A percentile compares a stretch with the other conserved stretches of the same genome.
These are phyloP conservation scores for Acanthosoma haemorrhoidale DNA, from an alignment of 2,888 invertebrate species.

Conservation along the genomic window DNA sequence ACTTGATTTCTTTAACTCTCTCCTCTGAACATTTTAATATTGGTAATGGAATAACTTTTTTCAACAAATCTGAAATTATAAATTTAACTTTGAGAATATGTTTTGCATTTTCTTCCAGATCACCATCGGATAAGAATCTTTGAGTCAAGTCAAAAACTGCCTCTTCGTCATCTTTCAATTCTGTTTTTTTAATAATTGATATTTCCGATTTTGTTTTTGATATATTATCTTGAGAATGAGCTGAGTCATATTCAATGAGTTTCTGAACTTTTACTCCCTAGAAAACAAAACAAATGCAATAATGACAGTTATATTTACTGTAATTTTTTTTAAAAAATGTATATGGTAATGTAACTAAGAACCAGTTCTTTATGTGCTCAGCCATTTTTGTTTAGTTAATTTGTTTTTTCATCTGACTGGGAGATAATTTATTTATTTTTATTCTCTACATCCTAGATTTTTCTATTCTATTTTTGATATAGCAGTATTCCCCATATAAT, in stretches of 20 bases:
- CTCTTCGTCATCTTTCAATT: neutral
- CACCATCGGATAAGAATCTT: neutral
- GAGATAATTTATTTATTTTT: no score
- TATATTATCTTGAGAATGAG: neutral
- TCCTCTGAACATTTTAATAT: neutral
- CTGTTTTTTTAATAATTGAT: neutral
- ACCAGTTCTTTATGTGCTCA: no score
- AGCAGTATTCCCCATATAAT: no score
- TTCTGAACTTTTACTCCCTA: no score
- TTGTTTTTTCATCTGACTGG: no score
- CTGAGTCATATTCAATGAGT: neutral
- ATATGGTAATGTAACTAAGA: no score
- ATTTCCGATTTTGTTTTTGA: neutral
- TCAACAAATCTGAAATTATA: constrained; percentile 7
- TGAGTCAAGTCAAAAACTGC: neutral
- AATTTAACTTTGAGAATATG: constrained; percentile 1
- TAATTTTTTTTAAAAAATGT: no score
- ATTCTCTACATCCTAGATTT: no score
- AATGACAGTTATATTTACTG: no score
- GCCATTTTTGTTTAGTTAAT: no score
- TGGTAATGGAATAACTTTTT: neutral
- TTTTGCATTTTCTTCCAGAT: neutral
- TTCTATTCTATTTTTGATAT: no score
- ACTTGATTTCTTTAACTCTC: neutral
- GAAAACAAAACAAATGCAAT: no score